Evolutionary conservation across 2,113 vertebrate genomes (phyloP).

Genomic region (Aviceda subcristata): DNA sequence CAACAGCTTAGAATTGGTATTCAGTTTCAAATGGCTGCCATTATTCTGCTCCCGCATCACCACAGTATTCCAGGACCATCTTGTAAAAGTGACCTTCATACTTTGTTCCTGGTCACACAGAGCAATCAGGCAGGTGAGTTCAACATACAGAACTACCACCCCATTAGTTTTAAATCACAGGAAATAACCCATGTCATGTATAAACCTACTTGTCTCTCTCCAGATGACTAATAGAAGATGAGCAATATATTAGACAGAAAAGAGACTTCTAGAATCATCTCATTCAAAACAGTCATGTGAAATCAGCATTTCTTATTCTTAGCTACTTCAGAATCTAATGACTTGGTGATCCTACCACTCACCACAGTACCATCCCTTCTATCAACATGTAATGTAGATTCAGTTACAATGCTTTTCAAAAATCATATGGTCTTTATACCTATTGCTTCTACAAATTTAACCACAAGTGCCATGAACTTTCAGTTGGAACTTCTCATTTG

Average conservation of each 20-base stretch:
- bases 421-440: neutral
- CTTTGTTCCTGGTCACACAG: neutral
- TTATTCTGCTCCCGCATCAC: neutral
- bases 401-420: neutral
- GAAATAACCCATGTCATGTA: neutral
- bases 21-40: neutral
- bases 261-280: neutral
- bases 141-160: neutral
- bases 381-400: neutral
- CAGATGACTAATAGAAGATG: neutral
- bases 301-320: neutral
- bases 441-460: neutral
- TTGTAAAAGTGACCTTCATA: neutral
- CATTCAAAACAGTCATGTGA: neutral
- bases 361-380: neutral
- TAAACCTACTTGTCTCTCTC: neutral
- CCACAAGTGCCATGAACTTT: neutral
- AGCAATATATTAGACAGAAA: neutral
- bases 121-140: neutral
- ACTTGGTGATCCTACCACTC: neutral
- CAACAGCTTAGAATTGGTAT: neutral
- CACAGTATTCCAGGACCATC: neutral
- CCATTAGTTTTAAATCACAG: neutral
- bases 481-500: neutral
- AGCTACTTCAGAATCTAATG: neutral